A percentile compares a stretch with the other conserved stretches of the same genome.
Conservation (phyloP, 2,888 invertebrate species). For the Hydrotaea cyrtoneurina region DNA sequence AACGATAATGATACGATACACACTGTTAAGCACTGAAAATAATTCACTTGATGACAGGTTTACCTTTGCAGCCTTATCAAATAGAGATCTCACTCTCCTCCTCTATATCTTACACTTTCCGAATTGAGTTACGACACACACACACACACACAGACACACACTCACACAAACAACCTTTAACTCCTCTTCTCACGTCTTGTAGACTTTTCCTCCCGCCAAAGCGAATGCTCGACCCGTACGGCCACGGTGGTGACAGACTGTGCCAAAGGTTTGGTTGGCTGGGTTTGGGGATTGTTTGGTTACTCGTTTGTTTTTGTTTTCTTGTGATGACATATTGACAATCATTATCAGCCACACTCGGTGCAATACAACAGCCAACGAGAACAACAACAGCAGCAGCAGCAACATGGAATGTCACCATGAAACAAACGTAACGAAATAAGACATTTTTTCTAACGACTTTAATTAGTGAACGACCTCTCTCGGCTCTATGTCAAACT, state of each 20-base stretch:
- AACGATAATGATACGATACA: slow-evolving; percentile 58
- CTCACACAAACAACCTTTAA: background rate
- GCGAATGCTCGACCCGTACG: background rate
- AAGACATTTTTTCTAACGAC: slow-evolving; percentile 52
- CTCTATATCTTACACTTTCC: slow-evolving; percentile 19
- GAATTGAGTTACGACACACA: slow-evolving; percentile 31
- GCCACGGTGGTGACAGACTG: background rate
- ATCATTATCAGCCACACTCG: slow-evolving; percentile 62
- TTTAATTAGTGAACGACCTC: slow-evolving; percentile 64
- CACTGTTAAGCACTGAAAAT: slow-evolving; percentile 61
- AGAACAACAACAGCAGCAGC: slow-evolving; percentile 14
- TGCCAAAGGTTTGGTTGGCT: slow-evolving; percentile 39
- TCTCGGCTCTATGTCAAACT: slow-evolving; percentile 55
- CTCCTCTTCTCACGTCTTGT: background rate
- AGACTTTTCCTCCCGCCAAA: background rate
- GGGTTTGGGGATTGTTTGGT: slow-evolving; percentile 1
- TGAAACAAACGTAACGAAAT: slow-evolving; percentile 45
- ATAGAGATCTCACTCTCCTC: slow-evolving; percentile 37
- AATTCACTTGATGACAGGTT: slow-evolving; percentile 65
- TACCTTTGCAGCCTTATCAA: slow-evolving; percentile 53
- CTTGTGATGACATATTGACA: slow-evolving; percentile 68
- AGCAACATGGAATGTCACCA: slow-evolving; percentile 21
- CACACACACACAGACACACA: slow-evolving; percentile 6
- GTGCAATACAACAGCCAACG: slow-evolving; percentile 42
- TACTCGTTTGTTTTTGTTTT: slow-evolving; percentile 13